Conservation (phyloP, 2,797 vertebrate species). For the Atherinosoma microstoma region DNA sequence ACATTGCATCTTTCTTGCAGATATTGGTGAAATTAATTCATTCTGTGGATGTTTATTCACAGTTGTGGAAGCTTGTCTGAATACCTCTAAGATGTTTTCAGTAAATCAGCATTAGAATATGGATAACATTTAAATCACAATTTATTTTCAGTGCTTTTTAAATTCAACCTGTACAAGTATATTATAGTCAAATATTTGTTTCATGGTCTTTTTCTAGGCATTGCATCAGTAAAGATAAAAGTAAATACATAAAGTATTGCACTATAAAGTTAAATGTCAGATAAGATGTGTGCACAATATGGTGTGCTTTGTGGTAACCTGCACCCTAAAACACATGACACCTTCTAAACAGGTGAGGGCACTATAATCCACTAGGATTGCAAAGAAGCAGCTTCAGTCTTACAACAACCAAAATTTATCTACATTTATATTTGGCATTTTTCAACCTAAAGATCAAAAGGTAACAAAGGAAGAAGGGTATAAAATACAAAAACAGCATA, state of each 20-base stretch:
- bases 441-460: background rate
- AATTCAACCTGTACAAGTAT: background rate
- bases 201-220: background rate
- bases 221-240: background rate
- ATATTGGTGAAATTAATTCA: background rate
- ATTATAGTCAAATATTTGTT: background rate
- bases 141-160: background rate
- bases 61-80: background rate
- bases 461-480: background rate
- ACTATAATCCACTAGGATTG: constrained; percentile 9
- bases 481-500: background rate
- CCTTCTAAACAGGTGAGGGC: constrained; percentile 48
- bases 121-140: background rate
- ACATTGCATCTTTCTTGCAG: constrained; percentile 14
- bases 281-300: background rate
- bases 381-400: background rate
- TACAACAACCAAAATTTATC: background rate
- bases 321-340: background rate
- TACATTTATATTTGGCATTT: background rate
- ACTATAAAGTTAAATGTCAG: background rate
- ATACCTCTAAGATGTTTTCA: background rate
- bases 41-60: background rate
- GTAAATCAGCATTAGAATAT: background rate
- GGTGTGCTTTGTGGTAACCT: background rate
- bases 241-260: background rate